Conservation (phyloP, 2,113 vertebrate genomes). For the Xenopus laevis region DNA sequence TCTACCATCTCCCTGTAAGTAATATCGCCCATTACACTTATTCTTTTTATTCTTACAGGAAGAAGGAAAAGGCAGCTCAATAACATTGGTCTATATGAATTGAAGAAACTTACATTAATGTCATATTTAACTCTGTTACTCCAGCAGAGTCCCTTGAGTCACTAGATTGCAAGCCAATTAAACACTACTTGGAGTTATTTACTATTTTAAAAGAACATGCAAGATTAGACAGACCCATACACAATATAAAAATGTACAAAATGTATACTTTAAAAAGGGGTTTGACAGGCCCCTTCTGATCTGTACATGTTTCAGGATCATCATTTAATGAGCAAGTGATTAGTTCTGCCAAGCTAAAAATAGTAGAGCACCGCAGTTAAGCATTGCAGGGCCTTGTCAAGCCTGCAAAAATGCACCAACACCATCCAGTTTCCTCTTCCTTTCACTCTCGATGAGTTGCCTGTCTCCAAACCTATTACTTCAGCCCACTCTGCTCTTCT, state of each 20-base stretch:
- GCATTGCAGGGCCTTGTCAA: conserved; percentile 38
- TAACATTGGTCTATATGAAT: no score
- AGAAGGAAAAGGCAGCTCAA: no score
- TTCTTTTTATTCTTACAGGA: no score
- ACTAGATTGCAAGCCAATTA: background rate
- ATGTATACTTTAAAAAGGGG: background rate
- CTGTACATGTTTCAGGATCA: background rate
- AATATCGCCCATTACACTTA: no score
- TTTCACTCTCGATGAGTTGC: conserved; percentile 42
- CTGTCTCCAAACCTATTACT: conserved; percentile 43
- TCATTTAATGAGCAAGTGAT: conserved; percentile 29
- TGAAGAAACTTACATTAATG: no score
- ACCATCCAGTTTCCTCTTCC: conserved; percentile 36
- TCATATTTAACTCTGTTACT: no score
- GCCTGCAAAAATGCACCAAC: conserved; percentile 23
- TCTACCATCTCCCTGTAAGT: no score
- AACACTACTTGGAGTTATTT: background rate
- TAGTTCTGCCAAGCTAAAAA: conserved; percentile 39
- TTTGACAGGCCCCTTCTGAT: no score
- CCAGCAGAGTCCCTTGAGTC: no score
- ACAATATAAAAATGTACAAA: background rate
- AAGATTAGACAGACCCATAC: background rate
- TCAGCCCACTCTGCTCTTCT: conserved; percentile 33
- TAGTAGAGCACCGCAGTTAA: conserved; percentile 34
- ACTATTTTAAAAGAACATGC: background rate